A percentile compares a stretch with the other conserved stretches of the same genome.
These are phyloP conservation scores for Centrocercus urophasianus DNA, from an alignment of 2,113 vertebrate species.

Conservation along the genomic window DNA sequence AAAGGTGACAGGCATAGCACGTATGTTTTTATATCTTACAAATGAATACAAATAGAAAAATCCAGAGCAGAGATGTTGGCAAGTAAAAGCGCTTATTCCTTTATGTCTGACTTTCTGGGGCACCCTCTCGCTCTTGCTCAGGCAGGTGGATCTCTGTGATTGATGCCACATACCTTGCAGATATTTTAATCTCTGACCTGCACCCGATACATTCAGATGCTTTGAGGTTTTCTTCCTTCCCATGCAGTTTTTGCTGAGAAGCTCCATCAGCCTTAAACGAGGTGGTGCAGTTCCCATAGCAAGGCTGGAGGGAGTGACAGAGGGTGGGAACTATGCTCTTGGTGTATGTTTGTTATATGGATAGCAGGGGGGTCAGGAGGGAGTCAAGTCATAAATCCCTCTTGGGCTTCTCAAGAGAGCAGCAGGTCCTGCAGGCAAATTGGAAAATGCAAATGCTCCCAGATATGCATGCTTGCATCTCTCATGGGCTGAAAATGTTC, in stretches of 20 bases:
- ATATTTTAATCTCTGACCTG: conserved; percentile 50
- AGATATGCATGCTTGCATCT: fast-evolving
- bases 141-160: not conserved
- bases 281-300: not conserved
- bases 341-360: not conserved
- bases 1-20: not conserved
- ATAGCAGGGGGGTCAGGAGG: not conserved
- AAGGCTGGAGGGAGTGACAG: not conserved
- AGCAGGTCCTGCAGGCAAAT: not conserved
- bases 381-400: not conserved
- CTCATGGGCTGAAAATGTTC: not conserved
- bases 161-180: not conserved
- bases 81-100: not conserved
- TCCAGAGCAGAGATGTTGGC: not conserved
- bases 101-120: not conserved
- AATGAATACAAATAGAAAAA: conserved; percentile 14
- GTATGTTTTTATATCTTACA: not conserved
- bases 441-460: not conserved
- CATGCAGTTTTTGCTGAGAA: not conserved
- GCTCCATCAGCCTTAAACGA: not conserved
- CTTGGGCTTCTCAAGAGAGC: not conserved
- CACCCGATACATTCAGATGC: not conserved
- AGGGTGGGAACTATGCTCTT: not conserved
- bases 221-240: not conserved
- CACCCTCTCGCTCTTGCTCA: not conserved